These are phyloP conservation scores for Bufo bufo DNA, from an alignment of 2,113 vertebrate genomes.

Conservation along the genomic window DNA sequence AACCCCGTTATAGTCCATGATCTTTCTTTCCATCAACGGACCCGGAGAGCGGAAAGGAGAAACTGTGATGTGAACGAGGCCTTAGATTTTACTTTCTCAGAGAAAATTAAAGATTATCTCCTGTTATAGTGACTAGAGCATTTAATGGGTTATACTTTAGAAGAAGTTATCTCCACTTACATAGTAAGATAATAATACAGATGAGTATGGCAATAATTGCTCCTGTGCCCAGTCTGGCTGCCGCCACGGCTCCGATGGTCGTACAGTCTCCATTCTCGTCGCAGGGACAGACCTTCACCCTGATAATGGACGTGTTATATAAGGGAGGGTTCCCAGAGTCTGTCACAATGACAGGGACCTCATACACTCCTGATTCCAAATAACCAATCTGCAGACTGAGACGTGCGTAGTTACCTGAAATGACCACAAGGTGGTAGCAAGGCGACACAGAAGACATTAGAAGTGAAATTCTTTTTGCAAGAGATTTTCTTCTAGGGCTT, in stretches of 20 bases:
- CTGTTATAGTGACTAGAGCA: not conserved
- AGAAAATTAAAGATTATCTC: not conserved
- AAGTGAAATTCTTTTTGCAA: not conserved
- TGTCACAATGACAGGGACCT: constrained; percentile 87
- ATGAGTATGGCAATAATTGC: constrained; percentile 94
- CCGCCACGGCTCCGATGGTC: constrained; percentile 84
- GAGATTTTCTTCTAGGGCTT: not conserved
- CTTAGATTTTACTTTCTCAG: not conserved
- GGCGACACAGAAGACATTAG: not conserved
- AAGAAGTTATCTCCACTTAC: constrained; percentile 69
- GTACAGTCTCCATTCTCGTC: constrained; percentile 94
- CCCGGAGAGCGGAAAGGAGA: no score
- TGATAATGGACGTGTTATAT: constrained; percentile 90
- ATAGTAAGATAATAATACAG: constrained; percentile 91
- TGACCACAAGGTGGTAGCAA: constrained; percentile 28
- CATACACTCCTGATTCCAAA: constrained; percentile 90
- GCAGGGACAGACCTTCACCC: constrained; percentile 95
- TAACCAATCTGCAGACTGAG: constrained; percentile 87
- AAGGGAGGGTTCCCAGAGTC: constrained; percentile 95
- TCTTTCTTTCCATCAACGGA: no score
- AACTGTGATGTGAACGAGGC: no score
- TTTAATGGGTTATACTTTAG: not conserved
- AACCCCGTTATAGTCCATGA: no score
- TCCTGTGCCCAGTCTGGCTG: constrained; percentile 88
- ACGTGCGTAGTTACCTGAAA: constrained; percentile 86